A percentile compares a stretch with the other conserved stretches of the same genome.
phyloP scores from a whole-genome alignment of 1,140 invertebrate genomes.

The Drosophila micromelanica region DNA sequence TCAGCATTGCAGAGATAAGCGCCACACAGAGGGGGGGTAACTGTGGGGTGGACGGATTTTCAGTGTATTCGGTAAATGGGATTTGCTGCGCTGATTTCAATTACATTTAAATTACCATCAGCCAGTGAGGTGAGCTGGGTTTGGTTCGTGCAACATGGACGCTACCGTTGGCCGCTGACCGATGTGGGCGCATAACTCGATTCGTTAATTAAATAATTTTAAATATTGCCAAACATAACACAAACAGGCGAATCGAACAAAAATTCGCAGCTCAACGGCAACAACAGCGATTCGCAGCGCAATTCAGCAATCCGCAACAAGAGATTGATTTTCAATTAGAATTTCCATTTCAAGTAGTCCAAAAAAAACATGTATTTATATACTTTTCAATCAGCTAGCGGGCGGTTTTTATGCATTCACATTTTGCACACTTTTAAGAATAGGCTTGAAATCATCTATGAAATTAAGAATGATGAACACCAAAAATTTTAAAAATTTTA shows the following conservation, averaged over 20 bases:
- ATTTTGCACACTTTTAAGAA: not conserved
- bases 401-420: constrained; percentile 16
- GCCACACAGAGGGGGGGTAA: constrained; percentile 1
- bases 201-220: constrained; percentile 83
- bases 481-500: no score
- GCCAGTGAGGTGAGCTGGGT: constrained; percentile 13
- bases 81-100: constrained; percentile 71
- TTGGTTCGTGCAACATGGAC: not conserved
- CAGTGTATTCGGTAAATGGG: constrained; percentile 59
- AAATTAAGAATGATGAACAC: no score
- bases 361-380: not conserved
- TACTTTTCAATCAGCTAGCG: constrained; percentile 46
- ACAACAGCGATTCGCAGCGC: constrained; percentile 10
- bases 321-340: constrained; percentile 76
- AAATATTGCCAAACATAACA: constrained; percentile 77
- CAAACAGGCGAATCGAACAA: constrained; percentile 27
- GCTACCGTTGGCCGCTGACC: constrained; percentile 9
- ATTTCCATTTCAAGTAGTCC: constrained; percentile 43
- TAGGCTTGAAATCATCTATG: not conserved
- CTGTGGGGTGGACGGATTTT: constrained; percentile 18
- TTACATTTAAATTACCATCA: constrained; percentile 76
- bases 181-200: constrained; percentile 68
- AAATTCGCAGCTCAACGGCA: constrained; percentile 25
- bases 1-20: constrained; percentile 44
- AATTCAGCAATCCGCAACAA: constrained; percentile 45